A percentile compares a stretch with the other conserved stretches of the same genome.
These are phyloP conservation scores for Carposina sasakii DNA, from an alignment of 1,140 invertebrate genomes.

Conservation along the genomic window DNA sequence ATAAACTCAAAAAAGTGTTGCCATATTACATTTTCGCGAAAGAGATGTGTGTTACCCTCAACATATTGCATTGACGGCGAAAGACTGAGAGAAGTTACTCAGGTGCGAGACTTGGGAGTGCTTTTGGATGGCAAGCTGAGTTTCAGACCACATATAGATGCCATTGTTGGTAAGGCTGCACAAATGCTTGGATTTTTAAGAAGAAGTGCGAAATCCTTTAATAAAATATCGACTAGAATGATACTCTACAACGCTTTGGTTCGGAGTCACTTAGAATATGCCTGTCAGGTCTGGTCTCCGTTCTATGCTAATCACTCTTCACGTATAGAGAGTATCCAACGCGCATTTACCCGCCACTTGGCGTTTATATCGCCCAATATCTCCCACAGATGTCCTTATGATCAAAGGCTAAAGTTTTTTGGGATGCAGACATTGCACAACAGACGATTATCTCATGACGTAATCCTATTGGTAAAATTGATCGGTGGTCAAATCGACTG, in stretches of 20 bases:
- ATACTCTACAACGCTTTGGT: background rate
- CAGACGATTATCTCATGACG: background rate
- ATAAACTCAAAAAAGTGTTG: background rate
- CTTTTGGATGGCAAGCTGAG: background rate
- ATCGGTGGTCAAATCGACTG: background rate
- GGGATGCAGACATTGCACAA: background rate
- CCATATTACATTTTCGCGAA: background rate
- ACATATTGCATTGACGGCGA: background rate
- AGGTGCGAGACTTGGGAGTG: background rate
- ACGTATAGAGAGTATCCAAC: conserved; percentile 1
- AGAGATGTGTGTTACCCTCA: background rate
- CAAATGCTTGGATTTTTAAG: background rate
- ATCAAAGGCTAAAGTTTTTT: background rate
- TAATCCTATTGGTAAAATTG: background rate
- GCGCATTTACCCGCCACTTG: background rate
- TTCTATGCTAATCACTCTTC: background rate
- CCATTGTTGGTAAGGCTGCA: background rate
- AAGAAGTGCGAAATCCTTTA: background rate
- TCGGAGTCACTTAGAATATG: background rate
- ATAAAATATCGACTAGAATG: background rate
- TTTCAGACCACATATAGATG: background rate
- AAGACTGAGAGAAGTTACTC: background rate
- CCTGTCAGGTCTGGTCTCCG: background rate
- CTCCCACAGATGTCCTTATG: background rate
- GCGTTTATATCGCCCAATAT: background rate